Percentiles rank a stretch among this genome's conserved stretches.
phyloP scores from a whole-genome alignment of 2,888 invertebrate genomes.

The Ptychoptera albimana region DNA sequence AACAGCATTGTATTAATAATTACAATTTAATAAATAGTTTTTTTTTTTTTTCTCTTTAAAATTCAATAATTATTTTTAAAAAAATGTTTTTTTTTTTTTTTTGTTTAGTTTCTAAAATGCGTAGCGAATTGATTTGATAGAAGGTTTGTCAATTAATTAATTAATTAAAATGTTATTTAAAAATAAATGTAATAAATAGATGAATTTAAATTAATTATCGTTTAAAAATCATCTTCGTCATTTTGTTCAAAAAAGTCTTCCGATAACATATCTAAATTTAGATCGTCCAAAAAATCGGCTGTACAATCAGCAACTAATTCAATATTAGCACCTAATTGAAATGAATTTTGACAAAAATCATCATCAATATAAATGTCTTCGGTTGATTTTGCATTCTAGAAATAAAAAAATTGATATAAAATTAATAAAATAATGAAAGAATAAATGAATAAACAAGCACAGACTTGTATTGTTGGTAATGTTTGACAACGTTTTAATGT shows the following conservation, averaged over 20 bases:
- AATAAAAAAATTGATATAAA: neutral
- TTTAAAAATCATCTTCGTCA: neutral
- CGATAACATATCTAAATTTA: constrained; percentile 9
- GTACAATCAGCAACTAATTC: constrained; percentile 6
- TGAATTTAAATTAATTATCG: neutral
- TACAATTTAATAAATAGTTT: too few species aligned
- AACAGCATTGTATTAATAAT: neutral
- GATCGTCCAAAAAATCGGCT: constrained; percentile 8
- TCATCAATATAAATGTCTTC: constrained; percentile 40
- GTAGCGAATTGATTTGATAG: too few species aligned
- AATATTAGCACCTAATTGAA: constrained; percentile 12
- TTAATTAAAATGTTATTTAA: neutral
- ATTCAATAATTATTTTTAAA: too few species aligned
- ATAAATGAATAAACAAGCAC: too few species aligned
- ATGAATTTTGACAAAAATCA: constrained; percentile 25
- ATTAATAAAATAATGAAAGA: too few species aligned
- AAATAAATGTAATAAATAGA: neutral
- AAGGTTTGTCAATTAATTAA: too few species aligned
- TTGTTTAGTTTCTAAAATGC: too few species aligned
- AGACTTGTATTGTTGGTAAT: too few species aligned
- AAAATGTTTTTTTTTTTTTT: too few species aligned
- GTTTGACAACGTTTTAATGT: too few species aligned
- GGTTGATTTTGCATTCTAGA: constrained; percentile 37
- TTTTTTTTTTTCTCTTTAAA: too few species aligned
- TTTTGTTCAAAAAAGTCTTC: neutral